Evolutionary conservation across 2,888 invertebrate species (phyloP), one percentile per base, ranked within the genome.

Genomic region (Ametastegia equiseti): DNA sequence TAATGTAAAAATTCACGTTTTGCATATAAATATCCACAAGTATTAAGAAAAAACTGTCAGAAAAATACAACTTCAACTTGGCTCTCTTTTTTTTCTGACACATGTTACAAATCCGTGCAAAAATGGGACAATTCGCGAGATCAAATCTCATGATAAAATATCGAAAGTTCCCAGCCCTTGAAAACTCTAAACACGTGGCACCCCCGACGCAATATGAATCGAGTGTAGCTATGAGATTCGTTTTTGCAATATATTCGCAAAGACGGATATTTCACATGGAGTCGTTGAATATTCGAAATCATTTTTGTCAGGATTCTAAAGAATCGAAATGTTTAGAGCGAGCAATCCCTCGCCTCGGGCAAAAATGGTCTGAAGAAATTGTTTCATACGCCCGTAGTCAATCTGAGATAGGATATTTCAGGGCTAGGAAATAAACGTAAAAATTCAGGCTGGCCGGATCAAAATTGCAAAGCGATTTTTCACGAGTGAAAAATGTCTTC

Each of bases 221-320:
- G 45, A 9, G 9, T 15, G 45, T 1, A 45, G 9, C 11, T 45
- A 63, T 27, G 33, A 63, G 30, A 63, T 63, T 63, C 15, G 23
- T 11, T 54, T 9, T 23, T 0, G 54, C 23, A 54, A 54, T 54
- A 54, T 69, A 42, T 39, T 15, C 13, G 39, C 5, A 39, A 69
- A 69, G n/a, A 27, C 33, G 7, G 2, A 63, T 63, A 63, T 54
- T 42, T 23, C 11, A 11, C n/a, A n/a, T 13, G 11, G 23, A 42
- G n/a, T 42, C 69, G 69, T 69, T 69, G 13, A 9, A 42, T 42
- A 69, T 69, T 69, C n/a, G 23, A 69, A 69, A 69, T 69, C 69
- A 36, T 69, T 69, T 23, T 9, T 69, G 42, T n/a, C 23, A 9
- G 5, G 7, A 7, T 19, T 69, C 13, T 11, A 69, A 69, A 23